Evolutionary conservation across 2,797 vertebrate species (phyloP), one percentile per base, ranked within the genome.

Genomic region (Yasuhikotakia modesta): DNA sequence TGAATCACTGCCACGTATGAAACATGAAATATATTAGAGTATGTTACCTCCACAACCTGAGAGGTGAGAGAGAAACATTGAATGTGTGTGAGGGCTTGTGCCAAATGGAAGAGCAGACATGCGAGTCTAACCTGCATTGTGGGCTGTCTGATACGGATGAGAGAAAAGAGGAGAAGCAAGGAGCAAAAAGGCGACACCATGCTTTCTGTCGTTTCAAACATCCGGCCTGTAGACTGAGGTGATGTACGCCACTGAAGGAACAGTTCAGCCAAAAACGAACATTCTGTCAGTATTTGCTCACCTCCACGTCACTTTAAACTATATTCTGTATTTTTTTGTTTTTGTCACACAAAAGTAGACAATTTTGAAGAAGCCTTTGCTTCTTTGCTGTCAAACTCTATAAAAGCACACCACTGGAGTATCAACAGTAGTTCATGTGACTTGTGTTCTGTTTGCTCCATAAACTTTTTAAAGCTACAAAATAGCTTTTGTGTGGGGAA

Each of bases 1-100:
- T 46, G 5, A 57, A 67, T 45, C 63, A 53, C 22, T 46, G 21
- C 16, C 50, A 67, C 73, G 58, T 58, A 65, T 58, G 50, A 67
- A 66, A 67, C 35, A 46, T 58, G 39, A 67, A 76, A 58, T 76
- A 19, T 45, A 66, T 55, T 66, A 76, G 10, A 35, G 17, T 46
- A 58, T 57, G 12, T 75, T 75, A 67, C 22, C 50, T 55, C 0
- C 19, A 50, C 61, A 67, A 27, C 35, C 63, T 76, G 63, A 57
- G 17, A 57, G 32, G 27, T 50, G n/a, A 63, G n/a, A 65, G 21
- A 64, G 30, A 52, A 17, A 32, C 8, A 21, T 71, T 60, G 35
- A 24, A 35, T 58, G 53, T 70, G 35, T 22, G 2, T 53, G 21
- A 64, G 14, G 21, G 46, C 48, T 43, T 24, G 60, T 39, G 30